Evolutionary conservation across 2,888 invertebrate genomes (phyloP), one percentile per base, ranked within the genome.

Genomic region (Cerastis leucographa): DNA sequence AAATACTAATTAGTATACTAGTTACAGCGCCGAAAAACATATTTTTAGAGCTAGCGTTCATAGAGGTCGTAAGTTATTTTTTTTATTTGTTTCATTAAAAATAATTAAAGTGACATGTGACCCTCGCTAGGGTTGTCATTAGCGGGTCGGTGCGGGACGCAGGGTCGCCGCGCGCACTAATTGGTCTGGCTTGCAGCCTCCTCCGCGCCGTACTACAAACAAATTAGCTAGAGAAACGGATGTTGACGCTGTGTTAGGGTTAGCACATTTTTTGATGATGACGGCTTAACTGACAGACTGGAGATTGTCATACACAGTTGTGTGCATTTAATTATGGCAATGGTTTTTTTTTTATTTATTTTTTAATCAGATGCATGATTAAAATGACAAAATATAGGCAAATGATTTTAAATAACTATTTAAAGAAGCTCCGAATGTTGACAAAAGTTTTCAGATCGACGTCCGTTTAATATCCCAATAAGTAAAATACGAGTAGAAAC

Each of bases 161-260:
- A 88, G 90, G 90, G 88, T 88, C 90, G 88, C 88, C 87, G 87
- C 88, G 87, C 87, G 89, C 92, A 91, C 94, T 95, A 95, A 95
- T 95, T 95, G 94, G 94, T 91, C 91, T 90, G 90, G 90, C 91
- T 83, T 91, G 91, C 92, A 92, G 91, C 88, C 90, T 91, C 90
- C 91, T 90, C 91, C 72, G 76, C 83, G 85, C 90, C 89, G 89
- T 91, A 91, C 91, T 90, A 90, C 94, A 94, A 94, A 94, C 94
- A 94, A 95, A 95, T 95, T 95, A 94, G 93, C 92, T 89, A 89
- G 90, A 92, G 92, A 88, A 93, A 93, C 92, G 93, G 92, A 91
- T 92, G 92, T 91, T 89, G 90, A 85, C 84, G 88, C 83, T 84
- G 80, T 71, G 62, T 62, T 87, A 93, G 93, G 94, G 94, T 84